Base-by-base conservation (phyloP, 2,113 vertebrate species). In the Myanophis thanlyinensis region DNA sequence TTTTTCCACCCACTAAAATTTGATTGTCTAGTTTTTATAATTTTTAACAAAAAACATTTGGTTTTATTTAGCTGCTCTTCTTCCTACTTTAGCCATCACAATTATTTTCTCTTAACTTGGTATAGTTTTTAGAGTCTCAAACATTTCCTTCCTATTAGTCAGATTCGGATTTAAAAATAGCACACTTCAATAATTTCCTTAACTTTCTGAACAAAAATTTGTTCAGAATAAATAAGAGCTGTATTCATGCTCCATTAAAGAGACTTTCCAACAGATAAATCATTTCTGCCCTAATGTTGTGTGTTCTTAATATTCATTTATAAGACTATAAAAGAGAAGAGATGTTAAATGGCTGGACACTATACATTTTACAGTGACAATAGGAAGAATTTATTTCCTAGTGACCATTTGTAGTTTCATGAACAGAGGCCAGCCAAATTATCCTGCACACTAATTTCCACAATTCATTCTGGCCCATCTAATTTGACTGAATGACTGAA, bases 91-190 rank as follows among this genome's bases (percentile, higher is more conserved):
- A 59, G 88, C 6, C 11, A 89, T 85, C 44, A 62, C 49, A 22
- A 53, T 46, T 85, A 89, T 22, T 89, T 85, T 89, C 30, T 85
- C 67, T 85, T 89, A 54, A 88, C 73, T 59, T 85, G 30, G 73
- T 47, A 59, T 46, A 73, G 56, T 92, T 85, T 92, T 86, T 35
- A 89, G 44, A 89, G 46, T 86, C 88, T 59, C 73, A 59, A 89
- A 92, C 73, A 89, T 92, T 92, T 85, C 88, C 73, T 92, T 89
- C 73, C 73, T 59, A 12, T 92, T 85, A 85, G 88, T 73, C 51
- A 89, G 73, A 86, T 89, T 40, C 23, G 27, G 12, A 49, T 89
- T 80, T 89, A 92, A 89, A 85, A 85, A 89, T 89, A 89, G 88
- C 53, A 49, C 8, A 46, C 40, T 53, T 73, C 59, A 22, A 59